Evolutionary conservation across 2,888 invertebrate species (phyloP).

Genomic region (Mantis religiosa): DNA sequence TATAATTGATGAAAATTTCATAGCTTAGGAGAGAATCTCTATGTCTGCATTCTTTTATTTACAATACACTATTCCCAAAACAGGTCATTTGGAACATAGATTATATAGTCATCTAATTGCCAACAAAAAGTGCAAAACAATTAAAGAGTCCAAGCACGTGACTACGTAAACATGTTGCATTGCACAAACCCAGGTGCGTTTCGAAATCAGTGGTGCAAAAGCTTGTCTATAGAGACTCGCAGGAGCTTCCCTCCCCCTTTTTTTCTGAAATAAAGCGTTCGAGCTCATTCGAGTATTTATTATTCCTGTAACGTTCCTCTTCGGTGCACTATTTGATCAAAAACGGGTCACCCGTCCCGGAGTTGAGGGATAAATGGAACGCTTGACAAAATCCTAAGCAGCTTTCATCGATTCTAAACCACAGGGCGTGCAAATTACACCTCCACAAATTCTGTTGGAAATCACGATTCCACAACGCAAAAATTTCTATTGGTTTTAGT

Average conservation of each 20-base stretch:
- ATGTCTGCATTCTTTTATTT: too few species aligned
- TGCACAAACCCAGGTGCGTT: neutral
- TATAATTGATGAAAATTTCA: too few species aligned
- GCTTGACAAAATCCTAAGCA: neutral
- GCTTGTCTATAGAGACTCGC: neutral
- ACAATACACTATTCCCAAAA: too few species aligned
- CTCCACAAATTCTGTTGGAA: neutral
- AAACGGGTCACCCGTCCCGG: neutral
- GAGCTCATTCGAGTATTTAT: neutral
- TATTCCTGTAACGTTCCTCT: neutral
- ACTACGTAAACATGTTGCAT: neutral
- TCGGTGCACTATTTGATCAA: neutral
- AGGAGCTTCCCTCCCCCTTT: neutral
- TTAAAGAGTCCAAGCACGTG: neutral
- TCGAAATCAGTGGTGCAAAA: neutral
- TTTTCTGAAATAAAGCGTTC: neutral
- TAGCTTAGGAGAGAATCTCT: too few species aligned
- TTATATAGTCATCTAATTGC: too few species aligned
- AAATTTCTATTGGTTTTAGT: neutral
- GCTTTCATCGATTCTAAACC: neutral
- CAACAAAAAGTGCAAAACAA: too few species aligned
- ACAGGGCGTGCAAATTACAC: neutral
- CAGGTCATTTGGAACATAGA: too few species aligned
- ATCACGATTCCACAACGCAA: neutral
- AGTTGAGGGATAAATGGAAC: neutral